Conservation (phyloP, 1,140 invertebrate genomes). For the Ceratosolen fusciceps region DNA sequence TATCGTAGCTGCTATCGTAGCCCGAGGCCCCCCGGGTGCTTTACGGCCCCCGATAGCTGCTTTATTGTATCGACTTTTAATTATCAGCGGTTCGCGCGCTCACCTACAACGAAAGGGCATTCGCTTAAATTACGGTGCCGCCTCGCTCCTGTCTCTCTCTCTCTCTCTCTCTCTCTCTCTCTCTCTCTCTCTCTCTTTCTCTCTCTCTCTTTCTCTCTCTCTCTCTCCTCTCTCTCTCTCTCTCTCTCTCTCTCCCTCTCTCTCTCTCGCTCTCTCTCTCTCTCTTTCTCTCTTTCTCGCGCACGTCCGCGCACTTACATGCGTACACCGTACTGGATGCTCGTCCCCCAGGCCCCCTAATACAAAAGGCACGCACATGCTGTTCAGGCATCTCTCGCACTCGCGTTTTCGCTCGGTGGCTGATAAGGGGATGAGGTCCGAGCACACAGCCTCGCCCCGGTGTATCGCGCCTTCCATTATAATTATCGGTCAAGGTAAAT, state of each 20-base stretch:
- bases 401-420: conserved; percentile 58
- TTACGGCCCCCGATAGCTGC: conserved; percentile 70
- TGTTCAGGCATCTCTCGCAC: too few species aligned
- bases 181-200: conserved; percentile 63
- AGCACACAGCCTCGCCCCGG: conserved; percentile 1
- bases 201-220: conserved; percentile 63
- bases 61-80: conserved; percentile 73
- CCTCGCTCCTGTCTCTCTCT: conserved; percentile 56
- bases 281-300: too few species aligned
- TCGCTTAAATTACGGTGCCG: conserved; percentile 66
- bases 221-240: too few species aligned
- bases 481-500: conserved; percentile 47
- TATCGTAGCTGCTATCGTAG: conserved; percentile 5
- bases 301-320: too few species aligned
- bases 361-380: too few species aligned
- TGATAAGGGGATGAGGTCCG: conserved; percentile 23
- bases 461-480: conserved; percentile 46
- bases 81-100: conserved; percentile 66
- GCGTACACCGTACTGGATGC: too few species aligned
- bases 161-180: conserved; percentile 63
- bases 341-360: too few species aligned
- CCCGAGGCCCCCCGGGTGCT: conserved; percentile 55
- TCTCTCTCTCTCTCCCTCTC: too few species aligned
- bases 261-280: background rate
- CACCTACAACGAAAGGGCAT: conserved; percentile 70